Conservation (phyloP, 2,797 vertebrate species). For the Alcedo quadribrachys region DNA sequence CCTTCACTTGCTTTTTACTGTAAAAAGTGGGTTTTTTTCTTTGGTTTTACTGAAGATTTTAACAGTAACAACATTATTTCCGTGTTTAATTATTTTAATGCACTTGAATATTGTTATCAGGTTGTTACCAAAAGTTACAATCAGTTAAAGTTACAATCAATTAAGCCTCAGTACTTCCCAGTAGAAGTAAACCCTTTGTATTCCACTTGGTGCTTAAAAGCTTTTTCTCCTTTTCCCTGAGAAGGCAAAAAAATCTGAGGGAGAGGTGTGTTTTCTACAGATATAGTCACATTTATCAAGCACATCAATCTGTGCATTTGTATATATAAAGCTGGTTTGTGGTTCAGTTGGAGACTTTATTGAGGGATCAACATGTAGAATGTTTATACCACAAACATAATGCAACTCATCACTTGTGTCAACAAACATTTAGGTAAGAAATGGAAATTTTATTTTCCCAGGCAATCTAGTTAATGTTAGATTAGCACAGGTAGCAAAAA, state of each 20-base stretch:
- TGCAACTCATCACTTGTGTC: background rate
- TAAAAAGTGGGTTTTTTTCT: background rate
- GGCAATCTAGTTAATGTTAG: background rate
- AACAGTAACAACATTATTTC: background rate
- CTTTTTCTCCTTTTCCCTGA: background rate
- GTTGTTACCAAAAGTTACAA: background rate
- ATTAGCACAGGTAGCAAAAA: background rate
- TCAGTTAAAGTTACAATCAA: background rate
- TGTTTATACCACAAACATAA: background rate
- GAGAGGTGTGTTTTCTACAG: background rate
- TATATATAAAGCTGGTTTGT: background rate
- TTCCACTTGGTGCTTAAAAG: background rate
- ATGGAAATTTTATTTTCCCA: background rate
- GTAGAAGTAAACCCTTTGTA: background rate
- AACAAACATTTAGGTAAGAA: background rate
- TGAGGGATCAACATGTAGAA: background rate
- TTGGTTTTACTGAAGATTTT: background rate
- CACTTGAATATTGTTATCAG: background rate
- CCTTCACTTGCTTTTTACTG: background rate
- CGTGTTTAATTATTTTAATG: background rate
- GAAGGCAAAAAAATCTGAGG: background rate
- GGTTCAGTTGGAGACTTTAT: background rate
- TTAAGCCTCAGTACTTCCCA: background rate
- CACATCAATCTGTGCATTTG: background rate
- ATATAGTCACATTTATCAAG: background rate